Evolutionary conservation across 2,888 invertebrate species (phyloP).

Genomic region (Drosophila atripex): DNA sequence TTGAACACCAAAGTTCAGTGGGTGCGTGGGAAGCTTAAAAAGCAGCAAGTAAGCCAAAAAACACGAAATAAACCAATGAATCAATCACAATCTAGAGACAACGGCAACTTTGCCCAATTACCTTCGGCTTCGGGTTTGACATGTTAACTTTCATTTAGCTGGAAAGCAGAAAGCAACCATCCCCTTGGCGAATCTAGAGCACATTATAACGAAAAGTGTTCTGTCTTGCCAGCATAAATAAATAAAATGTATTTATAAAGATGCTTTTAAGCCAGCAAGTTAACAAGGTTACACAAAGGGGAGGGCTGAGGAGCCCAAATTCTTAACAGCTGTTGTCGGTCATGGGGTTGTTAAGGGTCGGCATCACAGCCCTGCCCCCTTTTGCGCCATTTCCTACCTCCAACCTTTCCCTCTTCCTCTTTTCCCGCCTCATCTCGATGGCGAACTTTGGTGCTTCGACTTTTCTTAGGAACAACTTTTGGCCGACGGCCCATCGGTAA

Average conservation of each 20-base stretch:
- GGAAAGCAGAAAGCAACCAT: conserved; percentile 44
- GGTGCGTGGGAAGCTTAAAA: conserved; percentile 74
- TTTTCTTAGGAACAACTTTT: conserved; percentile 46
- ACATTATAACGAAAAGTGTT: conserved; percentile 74
- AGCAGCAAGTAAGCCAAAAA: conserved; percentile 12
- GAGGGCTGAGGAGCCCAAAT: conserved; percentile 48
- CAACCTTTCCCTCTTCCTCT: conserved; percentile 10
- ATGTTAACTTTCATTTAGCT: conserved; percentile 76
- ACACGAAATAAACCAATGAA: conserved; percentile 62
- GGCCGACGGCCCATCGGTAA: conserved; percentile 68
- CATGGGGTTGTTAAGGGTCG: conserved; percentile 72
- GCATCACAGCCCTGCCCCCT: conserved; percentile 11
- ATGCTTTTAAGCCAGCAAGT: conserved; percentile 78
- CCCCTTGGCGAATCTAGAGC: conserved; percentile 47
- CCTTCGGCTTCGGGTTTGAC: conserved; percentile 65
- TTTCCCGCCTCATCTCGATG: conserved; percentile 6
- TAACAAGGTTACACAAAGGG: conserved; percentile 69
- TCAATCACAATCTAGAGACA: conserved; percentile 41
- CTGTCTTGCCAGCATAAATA: conserved; percentile 77
- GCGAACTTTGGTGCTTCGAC: conserved; percentile 41
- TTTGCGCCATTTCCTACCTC: conserved; percentile 7
- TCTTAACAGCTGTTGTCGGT: conserved; percentile 77
- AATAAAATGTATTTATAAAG: conserved; percentile 79
- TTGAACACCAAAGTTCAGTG: conserved; percentile 68
- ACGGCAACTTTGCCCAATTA: conserved; percentile 56